Evolutionary conservation across 2,113 vertebrate species (phyloP).

Genomic region (Phylloscopus whistleri): DNA sequence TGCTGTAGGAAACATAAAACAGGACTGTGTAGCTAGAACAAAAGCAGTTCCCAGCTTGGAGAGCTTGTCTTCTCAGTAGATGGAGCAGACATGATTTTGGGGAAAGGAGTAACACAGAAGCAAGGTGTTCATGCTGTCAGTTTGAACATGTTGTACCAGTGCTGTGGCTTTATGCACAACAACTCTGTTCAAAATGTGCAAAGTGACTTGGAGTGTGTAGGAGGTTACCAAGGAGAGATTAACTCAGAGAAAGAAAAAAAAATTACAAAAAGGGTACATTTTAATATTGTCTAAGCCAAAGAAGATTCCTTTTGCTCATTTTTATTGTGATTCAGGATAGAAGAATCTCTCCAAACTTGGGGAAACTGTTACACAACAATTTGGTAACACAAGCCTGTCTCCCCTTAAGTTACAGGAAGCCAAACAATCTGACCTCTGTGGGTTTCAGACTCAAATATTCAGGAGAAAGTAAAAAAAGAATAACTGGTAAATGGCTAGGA

Average conservation of each 20-base stretch:
- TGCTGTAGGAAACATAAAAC: neutral
- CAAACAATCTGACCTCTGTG: neutral
- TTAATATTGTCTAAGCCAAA: neutral
- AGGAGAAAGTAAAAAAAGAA: neutral
- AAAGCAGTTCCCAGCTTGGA: neutral
- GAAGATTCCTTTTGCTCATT: neutral
- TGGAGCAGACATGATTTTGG: neutral
- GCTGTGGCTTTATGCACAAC: neutral
- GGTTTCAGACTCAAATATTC: neutral
- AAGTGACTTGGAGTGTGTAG: neutral
- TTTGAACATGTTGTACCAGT: accelerated
- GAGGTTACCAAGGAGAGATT: slow-evolving; percentile 37
- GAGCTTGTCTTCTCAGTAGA: neutral
- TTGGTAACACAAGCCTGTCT: neutral
- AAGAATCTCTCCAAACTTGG: neutral
- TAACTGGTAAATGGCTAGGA: neutral
- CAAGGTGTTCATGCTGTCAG: neutral
- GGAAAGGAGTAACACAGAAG: neutral
- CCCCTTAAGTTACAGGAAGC: neutral
- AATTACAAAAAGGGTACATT: neutral
- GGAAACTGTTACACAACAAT: neutral
- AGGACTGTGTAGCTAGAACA: neutral
- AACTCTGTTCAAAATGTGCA: neutral
- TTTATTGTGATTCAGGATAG: neutral
- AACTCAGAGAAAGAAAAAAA: neutral